These are phyloP conservation scores for Excalfactoria chinensis DNA, from an alignment of 2,113 vertebrate species.

Conservation along the genomic window DNA sequence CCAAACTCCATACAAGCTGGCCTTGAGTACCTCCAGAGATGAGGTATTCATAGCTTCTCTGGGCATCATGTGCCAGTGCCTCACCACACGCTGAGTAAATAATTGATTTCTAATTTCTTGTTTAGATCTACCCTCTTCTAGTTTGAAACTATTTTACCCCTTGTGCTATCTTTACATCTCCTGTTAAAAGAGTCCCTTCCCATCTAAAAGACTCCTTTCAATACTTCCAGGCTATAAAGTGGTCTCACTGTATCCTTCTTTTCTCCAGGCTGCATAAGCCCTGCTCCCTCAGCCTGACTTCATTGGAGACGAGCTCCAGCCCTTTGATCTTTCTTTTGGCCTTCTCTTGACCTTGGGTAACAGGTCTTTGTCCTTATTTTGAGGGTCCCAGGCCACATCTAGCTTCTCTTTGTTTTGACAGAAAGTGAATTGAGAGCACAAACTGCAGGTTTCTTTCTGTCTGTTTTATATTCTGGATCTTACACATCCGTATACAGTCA, in stretches of 20 bases:
- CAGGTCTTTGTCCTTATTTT: not conserved
- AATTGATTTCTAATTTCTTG: not conserved
- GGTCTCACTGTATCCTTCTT: not conserved
- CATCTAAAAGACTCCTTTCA: not conserved
- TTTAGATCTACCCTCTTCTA: not conserved
- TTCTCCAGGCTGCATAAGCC: not conserved
- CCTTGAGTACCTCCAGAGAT: not conserved
- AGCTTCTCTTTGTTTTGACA: not conserved
- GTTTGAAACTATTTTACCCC: not conserved
- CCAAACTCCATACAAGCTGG: not conserved
- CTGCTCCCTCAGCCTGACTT: not conserved
- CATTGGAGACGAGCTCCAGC: not conserved
- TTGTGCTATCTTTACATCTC: not conserved
- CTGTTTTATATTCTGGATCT: not conserved
- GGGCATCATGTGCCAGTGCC: not conserved
- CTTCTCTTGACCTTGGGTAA: not conserved
- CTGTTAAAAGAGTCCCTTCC: not conserved
- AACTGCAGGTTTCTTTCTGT: not conserved
- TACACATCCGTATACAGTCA: not conserved
- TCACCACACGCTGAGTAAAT: not conserved
- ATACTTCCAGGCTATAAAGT: not conserved
- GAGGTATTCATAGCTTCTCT: not conserved
- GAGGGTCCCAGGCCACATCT: not conserved
- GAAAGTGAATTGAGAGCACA: not conserved
- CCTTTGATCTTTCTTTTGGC: not conserved